phyloP scores from a whole-genome alignment of 37 sponge, comb jelly and placozoan species.

The Chondrosia reniformis region DNA sequence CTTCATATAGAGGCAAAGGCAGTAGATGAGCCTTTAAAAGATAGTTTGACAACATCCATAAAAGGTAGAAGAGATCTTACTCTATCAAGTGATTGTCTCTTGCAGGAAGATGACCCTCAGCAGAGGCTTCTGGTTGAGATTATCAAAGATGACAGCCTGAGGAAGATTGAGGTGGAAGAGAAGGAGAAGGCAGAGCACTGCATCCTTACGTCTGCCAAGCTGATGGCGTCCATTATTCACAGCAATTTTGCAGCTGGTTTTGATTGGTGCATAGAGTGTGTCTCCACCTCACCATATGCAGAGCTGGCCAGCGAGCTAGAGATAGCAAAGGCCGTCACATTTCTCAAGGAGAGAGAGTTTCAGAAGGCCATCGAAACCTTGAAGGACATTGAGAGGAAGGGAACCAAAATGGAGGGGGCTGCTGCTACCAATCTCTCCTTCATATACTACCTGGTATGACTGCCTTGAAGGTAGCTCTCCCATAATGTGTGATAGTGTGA shows the following conservation, averaged over 20 bases:
- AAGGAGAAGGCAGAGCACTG: conserved; percentile 70
- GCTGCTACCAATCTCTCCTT: conserved; percentile 96
- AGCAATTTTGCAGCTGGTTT: conserved; percentile 84
- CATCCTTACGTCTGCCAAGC: conserved; percentile 91
- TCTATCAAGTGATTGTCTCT: not conserved
- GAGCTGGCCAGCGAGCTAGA: conserved; percentile 93
- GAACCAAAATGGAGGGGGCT: conserved; percentile 90
- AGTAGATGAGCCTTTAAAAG: not conserved
- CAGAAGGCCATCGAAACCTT: conserved; percentile 92
- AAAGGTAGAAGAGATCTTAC: not conserved
- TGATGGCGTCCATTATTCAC: conserved; percentile 92
- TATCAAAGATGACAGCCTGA: conserved; percentile 84
- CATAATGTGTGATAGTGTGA: not conserved
- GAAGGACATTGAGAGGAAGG: conserved; percentile 89
- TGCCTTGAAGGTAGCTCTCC: not conserved
- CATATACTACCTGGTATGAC: conserved; percentile 70
- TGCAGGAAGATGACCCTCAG: conserved; percentile 82
- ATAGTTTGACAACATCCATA: not conserved
- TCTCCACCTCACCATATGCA: conserved; percentile 67
- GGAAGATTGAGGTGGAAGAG: conserved; percentile 72
- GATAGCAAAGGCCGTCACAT: conserved; percentile 91
- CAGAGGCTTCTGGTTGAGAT: conserved; percentile 82
- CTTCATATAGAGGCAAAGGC: not conserved
- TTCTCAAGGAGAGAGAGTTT: conserved; percentile 82
- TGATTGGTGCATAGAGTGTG: conserved; percentile 97